Evolutionary conservation across 2,113 vertebrate genomes (phyloP).

Genomic region (Trachemys scripta): DNA sequence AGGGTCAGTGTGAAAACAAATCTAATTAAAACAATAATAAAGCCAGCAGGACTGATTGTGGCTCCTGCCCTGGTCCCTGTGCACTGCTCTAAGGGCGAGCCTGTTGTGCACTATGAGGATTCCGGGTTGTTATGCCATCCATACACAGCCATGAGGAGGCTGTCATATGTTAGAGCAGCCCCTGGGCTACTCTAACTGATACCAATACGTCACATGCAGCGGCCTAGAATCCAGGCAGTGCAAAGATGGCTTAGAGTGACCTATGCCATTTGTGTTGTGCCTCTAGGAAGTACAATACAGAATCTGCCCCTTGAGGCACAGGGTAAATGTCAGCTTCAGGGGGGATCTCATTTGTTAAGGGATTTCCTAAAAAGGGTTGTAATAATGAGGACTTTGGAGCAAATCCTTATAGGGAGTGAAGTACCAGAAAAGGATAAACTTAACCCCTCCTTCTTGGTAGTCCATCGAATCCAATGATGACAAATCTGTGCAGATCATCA

Average conservation of each 20-base stretch:
- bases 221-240: neutral
- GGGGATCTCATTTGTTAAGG: neutral
- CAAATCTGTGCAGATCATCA: too few relatives aligned
- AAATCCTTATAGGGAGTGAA: neutral
- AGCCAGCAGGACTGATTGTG: rapidly evolving
- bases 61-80: neutral
- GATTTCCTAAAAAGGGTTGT: neutral
- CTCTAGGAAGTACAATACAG: neutral
- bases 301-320: neutral
- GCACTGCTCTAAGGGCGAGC: neutral
- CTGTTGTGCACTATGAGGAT: rapidly evolving
- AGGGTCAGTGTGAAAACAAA: neutral
- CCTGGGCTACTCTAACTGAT: neutral
- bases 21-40: neutral
- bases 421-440: neutral
- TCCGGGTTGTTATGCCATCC: neutral
- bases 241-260: neutral
- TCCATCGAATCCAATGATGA: too few relatives aligned
- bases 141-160: neutral
- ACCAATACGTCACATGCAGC: neutral
- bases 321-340: neutral
- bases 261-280: neutral
- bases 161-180: neutral
- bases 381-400: neutral
- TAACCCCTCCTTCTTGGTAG: neutral